Base-by-base conservation (phyloP, 2,888 invertebrate genomes). In the Poecilus cupreus region DNA sequence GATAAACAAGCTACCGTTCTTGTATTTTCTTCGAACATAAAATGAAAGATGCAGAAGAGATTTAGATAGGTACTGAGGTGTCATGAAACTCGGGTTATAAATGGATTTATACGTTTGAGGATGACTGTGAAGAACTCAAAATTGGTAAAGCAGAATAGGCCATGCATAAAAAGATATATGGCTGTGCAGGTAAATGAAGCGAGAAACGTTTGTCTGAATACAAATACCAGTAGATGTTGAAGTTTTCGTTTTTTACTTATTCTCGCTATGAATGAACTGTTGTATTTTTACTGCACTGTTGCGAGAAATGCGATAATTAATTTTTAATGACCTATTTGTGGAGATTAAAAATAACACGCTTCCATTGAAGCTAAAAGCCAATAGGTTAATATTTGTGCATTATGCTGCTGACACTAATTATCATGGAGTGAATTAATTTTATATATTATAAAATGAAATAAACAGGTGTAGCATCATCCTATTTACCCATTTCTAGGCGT, bases 121-220 rank as follows among this genome's bases (percentile, higher is more conserved):
- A 49, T 54, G 54, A 20, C 22, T 54, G n/a, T 60, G 11, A 24
- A 60, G 60, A 60, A 60, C 60, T 60, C 24, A 60, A 54, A 60
- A 26, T 60, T 60, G 32, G 26, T 60, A 26, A 26, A 57, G 24
- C 26, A 10, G n/a, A 57, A 26, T n/a, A 24, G 57, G 24, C 57
- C 57, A 24, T 57, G 57, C 57, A 57, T 57, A 57, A 57, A 57
- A 57, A 60, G 60, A 60, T 60, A 60, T 60, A 60, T 60, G 60
- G 26, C 60, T 60, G n/a, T 60, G 13, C 26, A 60, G 22, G 60
- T 60, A 60, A 60, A 60, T 60, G 60, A 60, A 26, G 26, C 13
- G 60, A 1, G 54, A 54, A 60, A 60, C n/a, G 60, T 60, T 54
- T 20, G 6, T 54, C 13, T 26, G 1, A 60, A 60, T 60, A 60